Conservation (phyloP, 2,888 invertebrate species). For the Peribatodes rhomboidaria region DNA sequence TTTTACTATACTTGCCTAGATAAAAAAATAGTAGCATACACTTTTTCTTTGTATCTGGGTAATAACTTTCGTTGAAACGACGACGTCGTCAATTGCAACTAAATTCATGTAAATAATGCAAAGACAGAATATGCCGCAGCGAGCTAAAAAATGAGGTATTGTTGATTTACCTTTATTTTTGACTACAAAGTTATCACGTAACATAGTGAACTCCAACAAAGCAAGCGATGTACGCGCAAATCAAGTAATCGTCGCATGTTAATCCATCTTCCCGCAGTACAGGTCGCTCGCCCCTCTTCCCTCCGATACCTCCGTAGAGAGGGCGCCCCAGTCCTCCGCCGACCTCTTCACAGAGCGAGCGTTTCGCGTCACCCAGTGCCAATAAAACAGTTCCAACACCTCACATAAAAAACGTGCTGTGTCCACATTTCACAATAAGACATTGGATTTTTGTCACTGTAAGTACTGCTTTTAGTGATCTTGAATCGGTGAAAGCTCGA, state of each 20-base stretch:
- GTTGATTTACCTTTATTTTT: too few relatives aligned
- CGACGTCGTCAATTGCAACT: too few relatives aligned
- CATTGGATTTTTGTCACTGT: slow-evolving; percentile 76
- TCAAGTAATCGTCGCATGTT: slow-evolving; percentile 61
- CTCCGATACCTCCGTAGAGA: slow-evolving; percentile 66
- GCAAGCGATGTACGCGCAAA: slow-evolving; percentile 62
- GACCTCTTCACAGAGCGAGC: slow-evolving; percentile 59
- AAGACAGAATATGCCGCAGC: too few relatives aligned
- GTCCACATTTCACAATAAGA: slow-evolving; percentile 62
- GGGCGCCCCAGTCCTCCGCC: slow-evolving; percentile 76
- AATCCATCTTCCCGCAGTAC: slow-evolving; percentile 53
- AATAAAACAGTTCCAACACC: slow-evolving; percentile 49
- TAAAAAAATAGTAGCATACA: too few relatives aligned
- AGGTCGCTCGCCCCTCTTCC: slow-evolving; percentile 69
- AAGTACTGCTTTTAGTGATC: slow-evolving; percentile 59
- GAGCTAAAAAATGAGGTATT: too few relatives aligned
- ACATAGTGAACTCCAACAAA: too few relatives aligned
- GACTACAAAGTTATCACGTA: too few relatives aligned
- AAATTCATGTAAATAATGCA: too few relatives aligned
- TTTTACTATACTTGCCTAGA: too few relatives aligned
- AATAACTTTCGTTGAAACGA: too few relatives aligned
- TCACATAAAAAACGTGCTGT: slow-evolving; percentile 77
- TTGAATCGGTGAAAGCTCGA: slow-evolving; percentile 60
- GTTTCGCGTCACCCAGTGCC: slow-evolving; percentile 64
- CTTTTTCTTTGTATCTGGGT: too few relatives aligned